Evolutionary conservation across 2,113 vertebrate species (phyloP), one percentile per base, ranked within the genome.

Genomic region (Polypterus bichir): DNA sequence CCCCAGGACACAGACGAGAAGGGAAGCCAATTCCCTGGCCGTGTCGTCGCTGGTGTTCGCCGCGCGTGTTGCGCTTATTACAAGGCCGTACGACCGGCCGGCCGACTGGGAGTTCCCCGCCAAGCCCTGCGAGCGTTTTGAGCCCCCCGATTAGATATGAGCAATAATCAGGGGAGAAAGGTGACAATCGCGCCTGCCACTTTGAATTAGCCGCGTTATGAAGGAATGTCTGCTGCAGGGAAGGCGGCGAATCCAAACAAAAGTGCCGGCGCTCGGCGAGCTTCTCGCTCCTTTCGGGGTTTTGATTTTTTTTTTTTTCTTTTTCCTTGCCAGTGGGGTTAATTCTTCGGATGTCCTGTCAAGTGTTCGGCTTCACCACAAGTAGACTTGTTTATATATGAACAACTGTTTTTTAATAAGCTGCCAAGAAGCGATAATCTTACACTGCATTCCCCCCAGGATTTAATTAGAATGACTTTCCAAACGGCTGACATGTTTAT

Each of bases 361-460:
- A 83, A 70, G 75, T 73, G 74, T 77, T 74, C 68, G 69, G 65
- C 73, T 79, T 70, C 70, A 68, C 72, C 80, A 85, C 73, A 83
- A 57, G 47, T 60, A 52, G 57, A 57, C 51, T 60, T 54, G 52
- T 84, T 71, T 85, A 79, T 85, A 84, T 88, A 81, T 67, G 83
- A 86, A 87, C 85, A 88, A 86, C 85, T 87, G 80, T 86, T 85
- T 84, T 88, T 87, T 86, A 87, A 87, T 89, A 87, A 87, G 79
- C 79, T 87, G 81, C 83, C 83, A 87, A 85, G 80, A 81, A 82
- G 80, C 81, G 83, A 81, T 85, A 86, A 85, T 84, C 80, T 81
- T 82, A 77, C 62, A 80, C 69, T 81, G 78, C 69, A 65, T 71
- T 82, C 73, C 82, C 79, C 75, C 0, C 73, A 71, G 80, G 81